These are phyloP conservation scores for Hesperophylax magnus DNA, from an alignment of 1,140 invertebrate genomes.

Conservation along the genomic window DNA sequence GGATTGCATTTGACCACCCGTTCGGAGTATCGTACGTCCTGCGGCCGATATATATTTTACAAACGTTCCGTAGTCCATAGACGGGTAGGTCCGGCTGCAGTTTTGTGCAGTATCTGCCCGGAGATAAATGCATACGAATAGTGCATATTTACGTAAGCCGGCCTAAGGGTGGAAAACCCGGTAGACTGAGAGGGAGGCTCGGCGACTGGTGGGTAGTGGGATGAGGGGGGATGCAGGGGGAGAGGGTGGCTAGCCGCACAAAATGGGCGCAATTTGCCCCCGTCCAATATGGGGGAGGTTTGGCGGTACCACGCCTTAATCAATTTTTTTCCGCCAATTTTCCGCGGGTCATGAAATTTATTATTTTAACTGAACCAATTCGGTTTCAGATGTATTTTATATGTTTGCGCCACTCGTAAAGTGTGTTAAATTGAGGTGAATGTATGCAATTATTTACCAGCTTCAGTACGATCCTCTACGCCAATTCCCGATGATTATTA, in stretches of 20 bases:
- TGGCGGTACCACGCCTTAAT: slow-evolving; percentile 34
- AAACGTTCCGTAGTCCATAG: not conserved
- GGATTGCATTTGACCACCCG: not conserved
- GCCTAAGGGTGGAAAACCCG: slow-evolving; percentile 2
- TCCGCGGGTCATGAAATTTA: slow-evolving; percentile 26
- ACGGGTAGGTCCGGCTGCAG: slow-evolving; percentile 41
- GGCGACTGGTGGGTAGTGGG: not conserved
- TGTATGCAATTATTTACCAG: slow-evolving; percentile 3
- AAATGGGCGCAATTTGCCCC: slow-evolving; percentile 29
- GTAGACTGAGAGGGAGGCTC: not conserved
- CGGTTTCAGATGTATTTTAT: slow-evolving; percentile 6
- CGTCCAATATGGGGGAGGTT: not conserved
- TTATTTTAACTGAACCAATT: slow-evolving; percentile 7
- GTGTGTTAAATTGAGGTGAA: slow-evolving; percentile 34
- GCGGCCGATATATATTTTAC: slow-evolving; percentile 5
- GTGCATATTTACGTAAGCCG: slow-evolving; percentile 56
- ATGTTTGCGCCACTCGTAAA: slow-evolving; percentile 15
- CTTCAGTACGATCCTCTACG: not conserved
- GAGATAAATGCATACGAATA: slow-evolving; percentile 53
- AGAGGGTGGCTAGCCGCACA: slow-evolving; percentile 38
- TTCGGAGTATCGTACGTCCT: slow-evolving; percentile 14
- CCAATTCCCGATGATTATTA: no score
- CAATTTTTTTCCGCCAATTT: slow-evolving; percentile 46
- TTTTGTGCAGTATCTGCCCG: slow-evolving; percentile 54
- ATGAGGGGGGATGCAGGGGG: not conserved